Evolutionary conservation across 2,797 vertebrate species (phyloP), one percentile per base, ranked within the genome.

Genomic region (Ambastaia sidthimunki): DNA sequence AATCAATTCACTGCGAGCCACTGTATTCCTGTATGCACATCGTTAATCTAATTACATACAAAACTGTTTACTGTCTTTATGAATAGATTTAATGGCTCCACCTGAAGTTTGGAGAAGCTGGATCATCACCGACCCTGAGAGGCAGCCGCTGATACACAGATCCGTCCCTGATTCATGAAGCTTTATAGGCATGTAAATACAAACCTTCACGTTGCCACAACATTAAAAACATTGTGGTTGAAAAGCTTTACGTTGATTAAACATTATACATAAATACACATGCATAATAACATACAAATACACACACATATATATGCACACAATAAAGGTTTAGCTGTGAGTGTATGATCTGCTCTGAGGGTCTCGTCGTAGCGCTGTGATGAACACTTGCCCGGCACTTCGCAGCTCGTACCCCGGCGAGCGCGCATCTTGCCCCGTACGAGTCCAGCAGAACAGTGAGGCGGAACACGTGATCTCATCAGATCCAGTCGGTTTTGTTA

Each of bases 401-500:
- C 68, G 47, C 71, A 74, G 65, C 63, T 60, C 67, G 44, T 54
- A 73, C 62, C 44, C 81, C 23, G 12, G 65, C 60, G 70, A 25
- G 78, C 48, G 67, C 70, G 7, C n/a, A 52, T 66, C 72, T 31
- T 71, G 57, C 77, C 74, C 78, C 31, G 74, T 63, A 31, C 60
- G 82, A 74, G 79, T 80, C 66, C 19, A 65, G 75, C 78, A 86
- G 78, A 72, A 83, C 86, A 69, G 80, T 87, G 85, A 84, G 87
- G 73, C 52, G 69, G 69, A 75, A 23, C 87, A 89, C 92, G 90
- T 93, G 92, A 92, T 74, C 69, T 70, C 74, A 85, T 88, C 85
- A 82, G 92, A 91, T 90, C 88, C 77, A 34, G 77, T 73, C 79
- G 85, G 83, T 86, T 84, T 86, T 84, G 85, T 84, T 66, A 47